Evolutionary conservation across 2,113 vertebrate species (phyloP).

Genomic region (Sakesphorus luctuosus): DNA sequence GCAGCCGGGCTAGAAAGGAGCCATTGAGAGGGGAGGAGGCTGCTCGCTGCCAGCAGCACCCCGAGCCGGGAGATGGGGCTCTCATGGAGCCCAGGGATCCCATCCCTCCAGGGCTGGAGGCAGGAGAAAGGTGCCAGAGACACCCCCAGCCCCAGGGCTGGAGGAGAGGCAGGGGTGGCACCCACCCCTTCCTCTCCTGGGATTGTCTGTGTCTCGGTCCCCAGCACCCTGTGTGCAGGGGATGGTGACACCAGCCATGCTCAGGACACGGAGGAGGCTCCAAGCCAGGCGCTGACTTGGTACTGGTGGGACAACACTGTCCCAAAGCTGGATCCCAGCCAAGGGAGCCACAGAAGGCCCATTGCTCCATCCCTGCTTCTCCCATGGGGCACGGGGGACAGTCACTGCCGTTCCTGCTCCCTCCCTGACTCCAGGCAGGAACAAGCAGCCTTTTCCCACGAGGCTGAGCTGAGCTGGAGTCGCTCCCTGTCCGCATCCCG

Average conservation of each 20-base stretch:
- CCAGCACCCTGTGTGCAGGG: background rate
- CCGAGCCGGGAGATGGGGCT: background rate
- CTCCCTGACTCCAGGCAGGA: background rate
- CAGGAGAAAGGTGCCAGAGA: background rate
- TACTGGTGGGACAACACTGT: background rate
- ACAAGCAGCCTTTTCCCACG: background rate
- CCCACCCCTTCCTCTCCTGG: background rate
- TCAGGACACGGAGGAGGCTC: background rate
- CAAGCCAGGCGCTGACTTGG: background rate
- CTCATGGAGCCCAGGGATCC: background rate
- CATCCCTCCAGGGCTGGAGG: background rate
- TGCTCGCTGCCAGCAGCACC: background rate
- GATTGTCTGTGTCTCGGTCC: fast-evolving
- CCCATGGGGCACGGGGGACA: fast-evolving
- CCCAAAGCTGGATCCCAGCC: background rate
- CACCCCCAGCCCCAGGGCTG: background rate
- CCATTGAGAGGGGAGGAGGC: background rate
- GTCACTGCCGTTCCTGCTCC: background rate
- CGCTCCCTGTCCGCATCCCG: background rate
- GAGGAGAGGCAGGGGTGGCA: background rate
- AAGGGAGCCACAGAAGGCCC: background rate
- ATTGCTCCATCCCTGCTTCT: background rate
- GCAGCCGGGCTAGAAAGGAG: background rate
- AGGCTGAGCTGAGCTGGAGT: background rate
- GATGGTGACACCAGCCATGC: background rate